phyloP scores from a whole-genome alignment of 2,113 vertebrate genomes.

The Caracal caracal region DNA sequence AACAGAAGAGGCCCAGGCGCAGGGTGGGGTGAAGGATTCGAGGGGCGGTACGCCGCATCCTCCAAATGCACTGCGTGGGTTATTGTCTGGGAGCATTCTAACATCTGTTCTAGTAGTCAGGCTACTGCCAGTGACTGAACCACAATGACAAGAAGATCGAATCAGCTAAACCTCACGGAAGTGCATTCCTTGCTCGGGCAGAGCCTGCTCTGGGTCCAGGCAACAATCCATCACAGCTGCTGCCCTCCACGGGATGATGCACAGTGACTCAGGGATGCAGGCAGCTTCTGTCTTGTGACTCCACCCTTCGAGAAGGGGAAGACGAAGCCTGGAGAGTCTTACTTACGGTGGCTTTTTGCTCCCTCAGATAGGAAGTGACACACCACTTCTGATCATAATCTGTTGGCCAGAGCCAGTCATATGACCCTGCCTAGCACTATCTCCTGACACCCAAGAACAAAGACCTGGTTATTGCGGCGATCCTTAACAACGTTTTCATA shows the following conservation, averaged over 20 bases:
- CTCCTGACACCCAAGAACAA: neutral
- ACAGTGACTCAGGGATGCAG: neutral
- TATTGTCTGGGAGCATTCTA: neutral
- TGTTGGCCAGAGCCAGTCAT: neutral
- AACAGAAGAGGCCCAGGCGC: no score
- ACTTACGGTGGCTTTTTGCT: neutral
- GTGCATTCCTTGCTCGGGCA: neutral
- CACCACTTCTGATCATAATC: neutral
- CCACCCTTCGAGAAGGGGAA: neutral
- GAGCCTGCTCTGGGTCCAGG: neutral
- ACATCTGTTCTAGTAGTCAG: neutral
- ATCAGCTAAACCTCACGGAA: neutral
- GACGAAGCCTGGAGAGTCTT: neutral
- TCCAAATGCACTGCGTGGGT: rapidly evolving
- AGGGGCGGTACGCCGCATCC: neutral
- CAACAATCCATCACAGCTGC: neutral
- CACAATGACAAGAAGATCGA: neutral
- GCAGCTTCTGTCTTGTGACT: neutral
- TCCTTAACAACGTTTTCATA: neutral
- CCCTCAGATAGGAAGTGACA: neutral
- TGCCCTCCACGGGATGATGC: neutral
- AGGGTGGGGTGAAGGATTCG: neutral
- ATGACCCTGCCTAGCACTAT: neutral
- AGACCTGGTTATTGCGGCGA: neutral
- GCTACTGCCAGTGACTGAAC: neutral